These are phyloP conservation scores for Pangasius larnaudii DNA, from an alignment of 2,797 vertebrate genomes.

Conservation along the genomic window DNA sequence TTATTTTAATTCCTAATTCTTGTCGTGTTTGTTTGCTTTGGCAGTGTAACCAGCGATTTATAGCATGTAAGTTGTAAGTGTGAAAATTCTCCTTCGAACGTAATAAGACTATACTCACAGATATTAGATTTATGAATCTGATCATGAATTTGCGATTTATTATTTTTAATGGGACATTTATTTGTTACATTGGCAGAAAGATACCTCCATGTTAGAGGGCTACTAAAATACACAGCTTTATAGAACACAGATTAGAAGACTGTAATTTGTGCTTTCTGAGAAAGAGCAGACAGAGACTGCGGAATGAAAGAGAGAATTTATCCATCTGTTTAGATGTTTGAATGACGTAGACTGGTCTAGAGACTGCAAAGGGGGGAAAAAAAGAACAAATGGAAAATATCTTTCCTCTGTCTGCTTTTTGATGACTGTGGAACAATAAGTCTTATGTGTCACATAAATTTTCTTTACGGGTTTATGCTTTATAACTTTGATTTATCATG, in stretches of 20 bases:
- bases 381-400: conserved; percentile 35
- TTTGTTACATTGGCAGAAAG: neutral
- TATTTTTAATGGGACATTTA: neutral
- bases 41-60: neutral
- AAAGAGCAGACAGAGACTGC: conserved; percentile 4
- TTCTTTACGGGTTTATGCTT: neutral
- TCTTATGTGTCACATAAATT: neutral
- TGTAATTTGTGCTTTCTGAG: conserved; percentile 24
- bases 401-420: conserved; percentile 46
- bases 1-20: neutral
- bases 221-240: neutral
- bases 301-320: conserved; percentile 21
- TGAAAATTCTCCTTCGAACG: neutral
- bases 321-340: conserved; percentile 47
- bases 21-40: neutral
- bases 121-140: neutral
- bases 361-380: conserved; percentile 10
- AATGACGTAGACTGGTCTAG: conserved; percentile 20
- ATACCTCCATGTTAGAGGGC: neutral
- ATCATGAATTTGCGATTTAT: neutral
- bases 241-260: conserved; percentile 23
- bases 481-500: neutral
- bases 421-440: conserved; percentile 32
- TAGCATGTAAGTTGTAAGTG: neutral
- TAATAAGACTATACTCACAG: neutral